Percentiles rank a stretch among this genome's conserved stretches.
Conservation (phyloP, 1,140 invertebrate species). For the Palaemon carinicauda region DNA sequence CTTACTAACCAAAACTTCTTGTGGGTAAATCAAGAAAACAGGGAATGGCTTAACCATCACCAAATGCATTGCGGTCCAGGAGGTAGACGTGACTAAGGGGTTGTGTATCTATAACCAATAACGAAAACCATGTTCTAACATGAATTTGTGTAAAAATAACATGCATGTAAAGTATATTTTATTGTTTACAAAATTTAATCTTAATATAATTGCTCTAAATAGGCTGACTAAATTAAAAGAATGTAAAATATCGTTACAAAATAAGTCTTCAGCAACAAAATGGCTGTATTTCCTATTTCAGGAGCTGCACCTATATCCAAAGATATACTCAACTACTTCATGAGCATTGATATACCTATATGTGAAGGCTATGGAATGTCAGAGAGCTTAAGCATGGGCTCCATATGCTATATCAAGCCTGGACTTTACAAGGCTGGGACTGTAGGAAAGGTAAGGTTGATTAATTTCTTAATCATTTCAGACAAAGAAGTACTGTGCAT, state of each 20-base stretch:
- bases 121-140: no score
- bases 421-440: constrained; percentile 37
- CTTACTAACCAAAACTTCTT: no score
- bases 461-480: no score
- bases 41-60: no score
- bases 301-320: constrained; percentile 76
- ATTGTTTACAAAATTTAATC: no score
- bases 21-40: no score
- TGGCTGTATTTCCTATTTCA: not conserved
- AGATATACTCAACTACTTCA: constrained; percentile 86
- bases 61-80: no score
- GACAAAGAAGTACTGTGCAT: no score
- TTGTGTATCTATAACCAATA: no score
- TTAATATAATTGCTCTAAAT: not conserved
- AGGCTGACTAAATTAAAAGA: not conserved
- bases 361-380: constrained; percentile 57
- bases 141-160: no score
- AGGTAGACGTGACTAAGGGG: no score
- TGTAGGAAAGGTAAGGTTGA: constrained; percentile 53
- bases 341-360: constrained; percentile 80
- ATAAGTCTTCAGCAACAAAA: not conserved
- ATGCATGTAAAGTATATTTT: no score
- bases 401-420: constrained; percentile 17
- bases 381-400: constrained; percentile 52
- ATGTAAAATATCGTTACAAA: not conserved